Conservation (phyloP, 2,888 invertebrate genomes). For the Eulithis testata region DNA sequence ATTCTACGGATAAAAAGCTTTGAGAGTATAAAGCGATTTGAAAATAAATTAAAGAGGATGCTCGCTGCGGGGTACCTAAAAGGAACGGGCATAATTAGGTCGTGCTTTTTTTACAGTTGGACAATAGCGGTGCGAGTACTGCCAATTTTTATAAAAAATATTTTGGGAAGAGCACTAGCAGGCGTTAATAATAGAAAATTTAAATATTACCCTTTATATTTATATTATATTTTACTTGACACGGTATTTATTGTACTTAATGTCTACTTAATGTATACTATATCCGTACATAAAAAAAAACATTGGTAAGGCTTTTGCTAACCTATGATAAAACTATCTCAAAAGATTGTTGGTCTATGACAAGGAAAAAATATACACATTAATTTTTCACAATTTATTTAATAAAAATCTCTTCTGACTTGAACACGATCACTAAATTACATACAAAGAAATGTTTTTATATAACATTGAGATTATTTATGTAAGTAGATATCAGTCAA, state of each 20-base stretch:
- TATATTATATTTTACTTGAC: too few relatives aligned
- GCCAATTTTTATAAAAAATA: not conserved
- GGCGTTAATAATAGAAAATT: too few relatives aligned
- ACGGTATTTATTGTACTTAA: too few relatives aligned
- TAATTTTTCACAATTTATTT: slow-evolving; percentile 72
- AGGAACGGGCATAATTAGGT: slow-evolving; percentile 50
- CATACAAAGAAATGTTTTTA: slow-evolving; percentile 76
- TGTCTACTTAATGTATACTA: too few relatives aligned
- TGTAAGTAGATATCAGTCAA: slow-evolving; percentile 69
- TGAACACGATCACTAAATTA: slow-evolving; percentile 85
- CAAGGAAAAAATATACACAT: slow-evolving; percentile 39
- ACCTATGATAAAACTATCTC: too few relatives aligned
- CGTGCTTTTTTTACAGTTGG: slow-evolving; percentile 23
- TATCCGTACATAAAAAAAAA: too few relatives aligned
- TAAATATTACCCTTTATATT: too few relatives aligned
- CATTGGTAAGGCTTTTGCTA: too few relatives aligned
- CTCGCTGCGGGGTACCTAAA: slow-evolving; percentile 49
- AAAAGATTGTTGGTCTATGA: not conserved
- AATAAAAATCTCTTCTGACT: slow-evolving; percentile 84
- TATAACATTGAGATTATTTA: slow-evolving; percentile 78
- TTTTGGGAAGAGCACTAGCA: not conserved
- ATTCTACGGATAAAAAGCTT: slow-evolving; percentile 71
- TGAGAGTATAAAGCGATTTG: slow-evolving; percentile 55
- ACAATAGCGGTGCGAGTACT: not conserved
- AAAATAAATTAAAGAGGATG: slow-evolving; percentile 52